Percentiles rank a stretch among this genome's conserved stretches.
Evolutionary conservation across 2,113 vertebrate genomes (phyloP).

Genomic region (Grus americana): DNA sequence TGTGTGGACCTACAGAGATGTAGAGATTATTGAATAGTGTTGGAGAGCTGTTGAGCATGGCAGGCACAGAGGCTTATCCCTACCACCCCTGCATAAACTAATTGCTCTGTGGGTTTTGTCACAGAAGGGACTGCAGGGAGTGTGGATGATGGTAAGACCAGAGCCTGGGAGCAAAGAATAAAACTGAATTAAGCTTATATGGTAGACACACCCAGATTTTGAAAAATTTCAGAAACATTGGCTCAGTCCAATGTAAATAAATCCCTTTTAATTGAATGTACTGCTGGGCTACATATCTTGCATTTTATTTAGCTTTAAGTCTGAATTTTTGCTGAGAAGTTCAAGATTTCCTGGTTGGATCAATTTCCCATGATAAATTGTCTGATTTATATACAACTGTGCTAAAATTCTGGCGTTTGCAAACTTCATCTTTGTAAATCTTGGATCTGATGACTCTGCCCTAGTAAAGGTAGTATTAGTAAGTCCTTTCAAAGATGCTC

Average conservation of each 20-base stretch:
- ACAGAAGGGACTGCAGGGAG: background rate
- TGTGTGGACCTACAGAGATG: background rate
- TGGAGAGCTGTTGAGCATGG: background rate
- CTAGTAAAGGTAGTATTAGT: background rate
- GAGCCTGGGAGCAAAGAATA: background rate
- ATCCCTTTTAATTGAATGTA: background rate
- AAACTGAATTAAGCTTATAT: background rate
- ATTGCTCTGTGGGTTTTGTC: background rate
- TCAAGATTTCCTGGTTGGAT: background rate
- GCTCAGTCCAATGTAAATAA: background rate
- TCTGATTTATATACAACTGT: background rate
- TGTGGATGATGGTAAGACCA: background rate
- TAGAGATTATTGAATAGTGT: background rate
- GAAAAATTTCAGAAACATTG: background rate
- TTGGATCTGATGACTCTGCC: background rate
- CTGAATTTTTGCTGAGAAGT: background rate
- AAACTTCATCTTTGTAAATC: background rate
- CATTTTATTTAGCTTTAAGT: background rate
- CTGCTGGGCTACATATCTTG: background rate
- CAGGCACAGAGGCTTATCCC: background rate
- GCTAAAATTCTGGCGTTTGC: background rate
- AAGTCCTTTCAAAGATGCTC: background rate
- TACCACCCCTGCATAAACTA: background rate
- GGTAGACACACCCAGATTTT: background rate
- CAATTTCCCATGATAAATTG: background rate